Evolutionary conservation across 2,113 vertebrate genomes (phyloP).

Genomic region (Corvus hawaiiensis): DNA sequence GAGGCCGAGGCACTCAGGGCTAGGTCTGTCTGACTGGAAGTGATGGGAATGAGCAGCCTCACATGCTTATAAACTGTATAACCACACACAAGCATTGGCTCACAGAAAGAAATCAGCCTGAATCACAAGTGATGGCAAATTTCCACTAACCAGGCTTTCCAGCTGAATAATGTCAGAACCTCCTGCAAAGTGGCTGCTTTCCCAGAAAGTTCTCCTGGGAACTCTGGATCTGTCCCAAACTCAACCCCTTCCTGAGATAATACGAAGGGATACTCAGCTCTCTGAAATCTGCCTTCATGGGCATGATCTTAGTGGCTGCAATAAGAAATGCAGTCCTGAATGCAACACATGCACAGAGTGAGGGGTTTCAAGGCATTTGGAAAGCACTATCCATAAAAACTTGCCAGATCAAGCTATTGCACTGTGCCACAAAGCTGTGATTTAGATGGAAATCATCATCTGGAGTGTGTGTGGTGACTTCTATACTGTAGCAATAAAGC

Average conservation of each 20-base stretch:
- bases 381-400: background rate
- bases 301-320: background rate
- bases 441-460: constrained; percentile 4
- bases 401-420: background rate
- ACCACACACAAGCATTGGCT: background rate
- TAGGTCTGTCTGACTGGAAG: background rate
- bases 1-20: background rate
- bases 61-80: background rate
- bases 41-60: background rate
- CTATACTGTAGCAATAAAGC: background rate
- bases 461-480: background rate
- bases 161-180: background rate
- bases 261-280: background rate
- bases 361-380: constrained; percentile 20
- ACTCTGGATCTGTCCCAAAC: background rate
- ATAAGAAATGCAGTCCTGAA: background rate
- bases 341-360: background rate
- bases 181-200: background rate
- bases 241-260: background rate
- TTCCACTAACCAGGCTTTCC: background rate
- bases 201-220: background rate
- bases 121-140: background rate
- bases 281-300: background rate
- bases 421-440: background rate
- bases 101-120: background rate